phyloP scores from a whole-genome alignment of 2,113 vertebrate species.

The Cochlearius cochlearius region DNA sequence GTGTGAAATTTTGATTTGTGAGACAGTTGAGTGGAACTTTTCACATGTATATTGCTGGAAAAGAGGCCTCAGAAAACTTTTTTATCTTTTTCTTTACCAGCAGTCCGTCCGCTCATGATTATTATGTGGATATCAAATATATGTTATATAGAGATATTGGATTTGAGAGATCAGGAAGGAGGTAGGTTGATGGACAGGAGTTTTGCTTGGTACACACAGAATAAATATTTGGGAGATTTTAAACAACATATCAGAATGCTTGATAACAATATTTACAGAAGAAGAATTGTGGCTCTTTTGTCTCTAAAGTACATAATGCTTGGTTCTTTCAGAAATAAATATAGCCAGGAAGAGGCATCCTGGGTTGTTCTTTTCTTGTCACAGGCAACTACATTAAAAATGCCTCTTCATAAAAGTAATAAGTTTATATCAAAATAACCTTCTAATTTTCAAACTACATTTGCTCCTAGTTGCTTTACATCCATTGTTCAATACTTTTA shows the following conservation, averaged over 20 bases:
- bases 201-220: not conserved
- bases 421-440: not conserved
- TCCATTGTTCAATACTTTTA: not conserved
- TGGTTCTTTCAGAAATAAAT: not conserved
- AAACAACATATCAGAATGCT: not conserved
- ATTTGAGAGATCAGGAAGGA: not conserved
- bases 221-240: not conserved
- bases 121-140: not conserved
- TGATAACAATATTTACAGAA: not conserved
- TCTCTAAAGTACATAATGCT: not conserved
- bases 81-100: not conserved
- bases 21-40: not conserved
- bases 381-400: not conserved
- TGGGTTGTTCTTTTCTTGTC: not conserved
- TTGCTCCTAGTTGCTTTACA: not conserved
- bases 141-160: not conserved
- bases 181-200: not conserved
- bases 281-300: not conserved
- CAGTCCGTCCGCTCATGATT: not conserved
- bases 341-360: not conserved
- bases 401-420: not conserved
- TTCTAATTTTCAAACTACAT: not conserved
- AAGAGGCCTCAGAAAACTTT: not conserved
- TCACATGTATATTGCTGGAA: not conserved
- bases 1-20: not conserved